Evolutionary conservation across 2,797 vertebrate genomes (phyloP), one percentile per base, ranked within the genome.

Genomic region (Semaprochilodus insignis): DNA sequence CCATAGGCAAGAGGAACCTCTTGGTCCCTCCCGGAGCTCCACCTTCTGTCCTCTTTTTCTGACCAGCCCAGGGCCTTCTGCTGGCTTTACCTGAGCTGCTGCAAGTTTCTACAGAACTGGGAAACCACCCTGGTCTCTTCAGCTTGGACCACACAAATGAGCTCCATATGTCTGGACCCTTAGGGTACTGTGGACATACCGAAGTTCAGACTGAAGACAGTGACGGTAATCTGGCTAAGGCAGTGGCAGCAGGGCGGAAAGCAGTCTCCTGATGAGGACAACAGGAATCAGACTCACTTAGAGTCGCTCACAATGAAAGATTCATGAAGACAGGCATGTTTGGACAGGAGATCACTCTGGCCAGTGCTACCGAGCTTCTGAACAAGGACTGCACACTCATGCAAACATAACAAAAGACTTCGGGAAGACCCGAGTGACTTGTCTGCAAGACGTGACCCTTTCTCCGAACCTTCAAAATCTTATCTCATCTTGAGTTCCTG

Each of bases 261-360:
- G 66, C 15, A 8, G 3, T 65, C 48, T 6, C 44, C 23, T 7
- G 54, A 81, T 13, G 16, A 79, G 60, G 36, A 81, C 71, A 44
- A 72, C 34, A 10, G 36, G 66, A 80, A n/a, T 66, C 27, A 65
- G 17, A 84, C 48, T 67, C 65, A 76, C 44, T 77, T 51, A 21
- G 27, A 59, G 36, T 52, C 44, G 44, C 48, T 81, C n/a, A 34
- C 25, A 57, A 59, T 83, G 62, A 87, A 85, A 82, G 76, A 79
- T 83, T 79, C 23, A 80, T 83, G 67, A 74, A 65, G 59, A 44
- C 17, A 40, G 76, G 48, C 34, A 84, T 80, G 74, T 55, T 77
- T 36, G 51, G 73, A 72, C 62, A 51, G 34, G 23, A 69, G n/a
- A 34, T 15, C 25, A 16, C 31, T 13, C 69, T 51, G 23, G 31